phyloP scores from a whole-genome alignment of 1,140 invertebrate species.

The Charaxes varanes region DNA sequence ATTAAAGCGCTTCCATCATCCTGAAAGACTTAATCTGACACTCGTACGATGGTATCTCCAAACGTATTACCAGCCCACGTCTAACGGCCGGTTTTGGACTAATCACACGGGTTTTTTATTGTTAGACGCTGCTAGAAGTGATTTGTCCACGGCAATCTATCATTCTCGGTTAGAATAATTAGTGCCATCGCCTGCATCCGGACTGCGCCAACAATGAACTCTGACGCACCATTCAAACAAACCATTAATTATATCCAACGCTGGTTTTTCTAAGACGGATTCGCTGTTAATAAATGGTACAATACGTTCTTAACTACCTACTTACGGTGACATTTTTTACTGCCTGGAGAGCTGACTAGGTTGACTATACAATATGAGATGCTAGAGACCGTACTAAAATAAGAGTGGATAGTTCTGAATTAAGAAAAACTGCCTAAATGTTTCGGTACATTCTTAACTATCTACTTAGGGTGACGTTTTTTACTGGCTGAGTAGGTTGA shows the following conservation, averaged over 20 bases:
- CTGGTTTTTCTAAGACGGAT: slow-evolving; percentile 59
- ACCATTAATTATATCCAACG: slow-evolving; percentile 67
- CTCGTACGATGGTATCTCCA: slow-evolving; percentile 42
- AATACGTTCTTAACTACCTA: slow-evolving; percentile 58
- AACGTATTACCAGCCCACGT: slow-evolving; percentile 53
- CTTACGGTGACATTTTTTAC: slow-evolving; percentile 60
- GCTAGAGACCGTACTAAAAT: too few relatives aligned
- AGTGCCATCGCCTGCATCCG: slow-evolving; percentile 64
- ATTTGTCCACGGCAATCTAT: slow-evolving; percentile 68
- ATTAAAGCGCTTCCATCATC: slow-evolving; percentile 9
- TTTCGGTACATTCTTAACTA: too few relatives aligned
- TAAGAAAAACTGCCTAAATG: too few relatives aligned
- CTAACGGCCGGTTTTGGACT: slow-evolving; percentile 50
- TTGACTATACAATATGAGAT: too few relatives aligned
- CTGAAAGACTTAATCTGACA: slow-evolving; percentile 40
- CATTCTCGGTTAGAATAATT: slow-evolving; percentile 67
- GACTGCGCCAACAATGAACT: slow-evolving; percentile 58
- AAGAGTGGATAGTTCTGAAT: too few relatives aligned
- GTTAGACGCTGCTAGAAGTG: slow-evolving; percentile 46
- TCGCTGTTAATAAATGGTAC: slow-evolving; percentile 64
- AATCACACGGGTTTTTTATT: slow-evolving; percentile 57
- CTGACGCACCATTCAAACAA: slow-evolving; percentile 62
- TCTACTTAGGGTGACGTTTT: too few relatives aligned
- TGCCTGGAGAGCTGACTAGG: not conserved
- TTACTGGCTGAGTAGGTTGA: too few relatives aligned